Percentiles rank a stretch among this genome's conserved stretches.
Conservation (phyloP, 2,113 vertebrate genomes). For the Abramis brama region DNA sequence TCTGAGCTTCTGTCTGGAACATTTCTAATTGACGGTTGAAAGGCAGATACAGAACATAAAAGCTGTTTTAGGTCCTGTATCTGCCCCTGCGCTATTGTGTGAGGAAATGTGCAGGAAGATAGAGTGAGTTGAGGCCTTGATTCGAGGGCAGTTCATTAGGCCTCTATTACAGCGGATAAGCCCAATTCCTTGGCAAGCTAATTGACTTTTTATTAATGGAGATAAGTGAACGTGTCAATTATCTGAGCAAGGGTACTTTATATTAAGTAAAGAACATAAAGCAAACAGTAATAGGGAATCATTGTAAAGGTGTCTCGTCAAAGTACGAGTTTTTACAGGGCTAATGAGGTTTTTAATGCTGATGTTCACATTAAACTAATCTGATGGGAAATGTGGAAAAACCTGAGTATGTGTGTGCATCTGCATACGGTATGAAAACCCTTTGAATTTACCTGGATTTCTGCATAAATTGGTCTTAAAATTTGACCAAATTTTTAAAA, state of each 20-base stretch:
- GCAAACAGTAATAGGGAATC: constrained; percentile 39
- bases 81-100: constrained; percentile 26
- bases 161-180: constrained; percentile 55
- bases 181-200: constrained; percentile 53
- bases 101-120: constrained; percentile 40
- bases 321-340: constrained; percentile 33
- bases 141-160: constrained; percentile 53
- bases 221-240: constrained; percentile 63
- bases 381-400: constrained; percentile 36
- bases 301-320: constrained; percentile 45
- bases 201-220: constrained; percentile 62
- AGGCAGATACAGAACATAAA: constrained; percentile 41
- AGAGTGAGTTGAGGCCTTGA: constrained; percentile 31
- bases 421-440: not conserved
- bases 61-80: constrained; percentile 25
- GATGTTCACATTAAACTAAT: constrained; percentile 42
- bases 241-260: constrained; percentile 56
- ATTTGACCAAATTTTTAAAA: not conserved
- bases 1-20: constrained; percentile 31
- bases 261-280: constrained; percentile 56
- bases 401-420: not conserved
- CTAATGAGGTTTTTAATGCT: constrained; percentile 52
- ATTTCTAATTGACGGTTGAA: constrained; percentile 45
- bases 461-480: not conserved
- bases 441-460: not conserved